A percentile compares a stretch with the other conserved stretches of the same genome.
Conservation (phyloP, 2,113 vertebrate genomes). For the Arvicanthis niloticus region DNA sequence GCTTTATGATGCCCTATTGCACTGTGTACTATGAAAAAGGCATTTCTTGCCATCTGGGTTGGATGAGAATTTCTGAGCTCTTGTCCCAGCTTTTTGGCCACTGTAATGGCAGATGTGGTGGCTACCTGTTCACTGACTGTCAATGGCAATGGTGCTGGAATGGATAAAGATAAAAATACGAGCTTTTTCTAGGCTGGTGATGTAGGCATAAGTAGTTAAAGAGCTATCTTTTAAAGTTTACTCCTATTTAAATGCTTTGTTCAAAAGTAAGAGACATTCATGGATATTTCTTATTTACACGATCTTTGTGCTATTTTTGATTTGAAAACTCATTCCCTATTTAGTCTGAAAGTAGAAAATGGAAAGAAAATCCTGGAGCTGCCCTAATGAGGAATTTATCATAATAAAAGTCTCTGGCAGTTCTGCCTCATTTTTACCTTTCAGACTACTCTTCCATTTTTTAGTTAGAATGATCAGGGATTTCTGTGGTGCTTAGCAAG, state of each 20-base stretch:
- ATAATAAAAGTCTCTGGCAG: neutral
- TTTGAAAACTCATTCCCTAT: neutral
- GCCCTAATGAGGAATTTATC: neutral
- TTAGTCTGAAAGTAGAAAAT: neutral
- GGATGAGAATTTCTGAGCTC: neutral
- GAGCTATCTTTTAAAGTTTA: neutral
- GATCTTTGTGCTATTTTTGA: neutral
- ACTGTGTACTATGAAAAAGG: rapidly evolving
- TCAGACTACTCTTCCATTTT: neutral
- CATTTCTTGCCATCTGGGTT: neutral
- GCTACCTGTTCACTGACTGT: neutral
- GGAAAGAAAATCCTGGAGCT: neutral
- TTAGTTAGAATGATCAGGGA: neutral
- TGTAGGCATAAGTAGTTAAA: neutral
- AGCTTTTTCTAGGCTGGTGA: neutral
- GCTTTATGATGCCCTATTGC: neutral
- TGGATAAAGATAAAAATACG: neutral
- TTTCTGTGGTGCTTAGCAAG: neutral
- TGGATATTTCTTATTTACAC: neutral
- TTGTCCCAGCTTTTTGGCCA: neutral
- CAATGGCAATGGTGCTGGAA: neutral
- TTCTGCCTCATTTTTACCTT: neutral
- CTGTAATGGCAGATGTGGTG: neutral
- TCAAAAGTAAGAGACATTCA: neutral
- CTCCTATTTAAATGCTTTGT: neutral